Base-by-base conservation (phyloP, 2,888 invertebrate genomes). In the Phyto melanocephala region DNA sequence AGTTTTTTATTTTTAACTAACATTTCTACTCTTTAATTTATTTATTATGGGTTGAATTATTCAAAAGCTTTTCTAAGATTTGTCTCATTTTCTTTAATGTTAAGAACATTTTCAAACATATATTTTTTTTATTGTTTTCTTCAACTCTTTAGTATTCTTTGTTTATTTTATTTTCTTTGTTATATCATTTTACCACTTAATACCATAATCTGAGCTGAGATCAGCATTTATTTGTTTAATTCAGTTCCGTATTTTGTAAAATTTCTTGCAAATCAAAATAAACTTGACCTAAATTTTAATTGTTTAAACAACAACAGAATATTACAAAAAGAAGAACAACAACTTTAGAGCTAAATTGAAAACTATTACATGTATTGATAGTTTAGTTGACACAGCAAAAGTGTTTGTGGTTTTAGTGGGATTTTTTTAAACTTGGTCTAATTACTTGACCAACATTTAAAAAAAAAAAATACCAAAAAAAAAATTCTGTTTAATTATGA, bases 201-300 rank as follows among this genome's bases (percentile, higher is more conserved):
- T 17, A 40, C 54, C 22, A 56, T 56, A 75, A 75, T 56, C 54
- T 20, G 22, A 67, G 58, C 75, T 75, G 47, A 37, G 58, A 56
- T 75, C 75, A 75, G 75, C 75, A 47, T 37, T 75, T 67, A 10
- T n/a, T 8, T 42, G 42, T 42, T 62, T 24, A 67, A 58, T 42
- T 45, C 13, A 56, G 71, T 78, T 78, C 71, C 71, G 78, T 71
- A 58, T 71, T 67, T 52, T 68, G 42, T 22, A 37, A 28, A 56
- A 35, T 63, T 76, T 65, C 35, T 72, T 74, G 40, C 33, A 60
- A 62, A 47, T 52, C 22, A 24, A 24, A 63, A 68, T 75, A 79
- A 82, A 82, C 82, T 82, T 82, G 82, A 82, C 82, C 82, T 60
- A 76, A 76, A 67, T 81, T 72, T 45, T 45, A 28, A 6, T 28